Conservation (phyloP, 1,140 invertebrate genomes). For the Gyrodactylus bullatarudis region DNA sequence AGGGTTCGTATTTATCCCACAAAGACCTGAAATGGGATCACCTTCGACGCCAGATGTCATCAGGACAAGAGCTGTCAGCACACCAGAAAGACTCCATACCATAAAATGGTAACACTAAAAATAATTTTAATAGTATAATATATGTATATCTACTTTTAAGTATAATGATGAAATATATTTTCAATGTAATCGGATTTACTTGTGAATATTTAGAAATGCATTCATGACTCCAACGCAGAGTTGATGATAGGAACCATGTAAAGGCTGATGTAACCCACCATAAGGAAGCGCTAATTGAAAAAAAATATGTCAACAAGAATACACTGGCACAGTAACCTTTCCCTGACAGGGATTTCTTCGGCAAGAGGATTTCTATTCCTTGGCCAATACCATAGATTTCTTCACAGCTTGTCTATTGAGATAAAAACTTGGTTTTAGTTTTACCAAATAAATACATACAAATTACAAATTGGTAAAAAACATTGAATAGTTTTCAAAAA, state of each 20-base stretch:
- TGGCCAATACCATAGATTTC: background rate
- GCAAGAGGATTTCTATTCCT: background rate
- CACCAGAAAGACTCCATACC: constrained; percentile 60
- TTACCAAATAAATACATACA: no score
- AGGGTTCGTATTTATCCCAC: constrained; percentile 16
- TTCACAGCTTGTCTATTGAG: background rate
- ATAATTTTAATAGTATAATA: constrained; percentile 28
- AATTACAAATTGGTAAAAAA: no score
- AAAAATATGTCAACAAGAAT: background rate
- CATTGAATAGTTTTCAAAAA: no score
- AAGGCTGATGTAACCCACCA: background rate
- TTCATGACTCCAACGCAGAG: background rate
- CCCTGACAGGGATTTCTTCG: background rate
- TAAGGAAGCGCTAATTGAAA: background rate
- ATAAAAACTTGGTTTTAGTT: no score
- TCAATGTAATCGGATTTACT: background rate
- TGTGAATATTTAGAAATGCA: background rate
- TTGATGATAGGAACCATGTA: background rate
- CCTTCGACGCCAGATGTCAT: constrained; percentile 79
- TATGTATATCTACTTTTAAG: background rate
- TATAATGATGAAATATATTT: background rate
- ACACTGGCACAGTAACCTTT: background rate
- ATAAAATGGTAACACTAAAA: constrained; percentile 65
- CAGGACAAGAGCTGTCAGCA: constrained; percentile 55
- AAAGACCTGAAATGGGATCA: constrained; percentile 70